Base-by-base conservation (phyloP, 2,113 vertebrate species). In the Eptatretus burgeri region DNA sequence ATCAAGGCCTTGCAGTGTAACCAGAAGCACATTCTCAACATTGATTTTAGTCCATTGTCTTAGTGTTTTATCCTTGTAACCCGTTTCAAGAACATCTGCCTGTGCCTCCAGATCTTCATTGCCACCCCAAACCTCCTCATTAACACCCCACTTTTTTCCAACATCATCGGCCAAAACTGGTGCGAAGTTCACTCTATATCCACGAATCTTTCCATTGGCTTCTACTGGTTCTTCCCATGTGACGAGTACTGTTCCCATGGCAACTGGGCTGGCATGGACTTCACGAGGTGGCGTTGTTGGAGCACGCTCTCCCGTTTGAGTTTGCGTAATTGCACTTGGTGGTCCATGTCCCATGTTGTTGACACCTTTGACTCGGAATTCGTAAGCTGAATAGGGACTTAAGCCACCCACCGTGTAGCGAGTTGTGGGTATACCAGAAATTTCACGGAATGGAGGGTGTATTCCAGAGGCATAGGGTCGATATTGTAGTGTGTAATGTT, bases 141-240 rank as follows among this genome's bases (percentile, higher is more conserved):
- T 41, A 41, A 41, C 27, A 41, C 27, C 27, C 27, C 27, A 41
- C 27, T 41, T 41, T 41, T 41, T 41, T 7, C 27, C 27, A 41
- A 41, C 7, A 5, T 41, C 27, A 41, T 41, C 27, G 27, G 7
- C 27, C 27, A 41, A 41, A 41, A 41, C 27, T 41, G 27, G 27
- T 69, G 86, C 94, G 66, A 93, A 98, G 63, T 95, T 95, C 10
- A 98, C 78, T 0, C 91, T 75, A 72, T 98, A 98, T 14, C 91
- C 91, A 0, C 89, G 84, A 71, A 98, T 87, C 70, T 93, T 81
- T 41, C 91, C 91, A 0, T 98, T 98, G 66, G 91, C 87, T 69
- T 98, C 91, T 74, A 89, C 89, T 0, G 91, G 91, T 18, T 96
- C 87, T 50, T 94, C 87, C 91, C 91, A 98, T 66, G 84, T 82